A percentile compares a stretch with the other conserved stretches of the same genome.
Conservation (phyloP, 2,113 vertebrate genomes). For the Brachypteracias leptosomus region DNA sequence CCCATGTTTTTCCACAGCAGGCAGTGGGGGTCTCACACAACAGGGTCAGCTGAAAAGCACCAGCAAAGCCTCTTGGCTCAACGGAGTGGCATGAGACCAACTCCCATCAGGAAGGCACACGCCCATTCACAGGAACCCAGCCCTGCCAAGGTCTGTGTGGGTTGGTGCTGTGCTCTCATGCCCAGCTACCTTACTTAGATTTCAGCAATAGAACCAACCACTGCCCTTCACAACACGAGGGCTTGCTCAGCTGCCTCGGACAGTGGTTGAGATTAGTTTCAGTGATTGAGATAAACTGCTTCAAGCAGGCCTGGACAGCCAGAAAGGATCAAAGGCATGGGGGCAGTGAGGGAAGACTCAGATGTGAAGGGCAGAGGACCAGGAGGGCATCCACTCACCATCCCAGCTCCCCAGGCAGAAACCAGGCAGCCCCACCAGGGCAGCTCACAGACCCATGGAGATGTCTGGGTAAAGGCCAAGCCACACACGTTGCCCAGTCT, state of each 20-base stretch:
- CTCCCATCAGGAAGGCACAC: fast-evolving
- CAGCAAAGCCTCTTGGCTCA: background rate
- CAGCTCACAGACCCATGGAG: background rate
- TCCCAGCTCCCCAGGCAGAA: background rate
- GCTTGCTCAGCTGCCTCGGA: background rate
- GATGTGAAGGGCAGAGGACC: background rate
- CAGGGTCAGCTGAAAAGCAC: background rate
- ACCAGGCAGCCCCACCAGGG: background rate
- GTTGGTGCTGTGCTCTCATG: fast-evolving
- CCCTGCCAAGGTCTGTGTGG: fast-evolving
- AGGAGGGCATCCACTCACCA: background rate
- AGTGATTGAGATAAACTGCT: background rate
- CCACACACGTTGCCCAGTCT: background rate
- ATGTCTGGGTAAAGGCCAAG: background rate
- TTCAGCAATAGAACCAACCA: background rate
- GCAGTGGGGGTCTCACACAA: background rate
- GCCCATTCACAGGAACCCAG: background rate
- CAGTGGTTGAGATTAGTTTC: background rate
- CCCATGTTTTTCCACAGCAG: fast-evolving
- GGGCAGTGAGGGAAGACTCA: fast-evolving
- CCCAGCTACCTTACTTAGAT: background rate
- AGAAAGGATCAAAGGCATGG: background rate
- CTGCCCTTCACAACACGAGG: background rate
- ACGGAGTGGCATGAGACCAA: background rate
- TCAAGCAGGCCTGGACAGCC: background rate